Percentiles rank a stretch among this genome's conserved stretches.
Conservation (phyloP, 2,797 vertebrate species). For the Tolypeutes matacus region DNA sequence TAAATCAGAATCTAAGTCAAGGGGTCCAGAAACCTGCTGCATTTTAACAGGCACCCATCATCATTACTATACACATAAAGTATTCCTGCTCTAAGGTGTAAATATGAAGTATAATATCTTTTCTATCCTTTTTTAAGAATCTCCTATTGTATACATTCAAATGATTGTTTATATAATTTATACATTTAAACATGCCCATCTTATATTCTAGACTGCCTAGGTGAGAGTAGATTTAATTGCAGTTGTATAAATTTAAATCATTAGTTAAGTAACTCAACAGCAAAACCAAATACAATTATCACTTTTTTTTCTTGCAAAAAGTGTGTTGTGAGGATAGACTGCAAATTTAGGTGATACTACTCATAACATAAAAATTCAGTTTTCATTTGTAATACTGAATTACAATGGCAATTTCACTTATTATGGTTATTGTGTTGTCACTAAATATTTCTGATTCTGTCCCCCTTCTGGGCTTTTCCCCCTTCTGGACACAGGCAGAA, state of each 20-base stretch:
- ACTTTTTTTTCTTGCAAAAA: neutral
- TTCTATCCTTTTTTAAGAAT: neutral
- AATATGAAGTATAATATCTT: neutral
- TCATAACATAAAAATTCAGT: constrained; percentile 1
- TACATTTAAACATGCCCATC: neutral
- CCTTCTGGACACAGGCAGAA: neutral
- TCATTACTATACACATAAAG: neutral
- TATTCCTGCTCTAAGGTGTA: neutral
- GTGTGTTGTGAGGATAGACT: neutral
- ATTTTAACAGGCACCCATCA: neutral
- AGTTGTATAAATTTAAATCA: neutral
- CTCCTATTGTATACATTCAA: neutral
- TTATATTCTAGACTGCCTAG: neutral
- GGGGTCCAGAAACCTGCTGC: neutral
- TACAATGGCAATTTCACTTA: neutral
- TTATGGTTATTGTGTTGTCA: neutral
- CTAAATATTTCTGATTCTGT: constrained; percentile 24
- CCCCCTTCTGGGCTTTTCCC: neutral
- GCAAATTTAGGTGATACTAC: neutral
- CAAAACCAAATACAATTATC: constrained; percentile 6
- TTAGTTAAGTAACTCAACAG: neutral
- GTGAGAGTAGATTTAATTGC: constrained; percentile 43
- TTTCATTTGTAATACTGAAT: constrained; percentile 13
- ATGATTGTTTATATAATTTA: neutral
- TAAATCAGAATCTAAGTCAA: neutral